Base-by-base conservation (phyloP, 2,797 vertebrate genomes). In the Amphiprion clarkii region DNA sequence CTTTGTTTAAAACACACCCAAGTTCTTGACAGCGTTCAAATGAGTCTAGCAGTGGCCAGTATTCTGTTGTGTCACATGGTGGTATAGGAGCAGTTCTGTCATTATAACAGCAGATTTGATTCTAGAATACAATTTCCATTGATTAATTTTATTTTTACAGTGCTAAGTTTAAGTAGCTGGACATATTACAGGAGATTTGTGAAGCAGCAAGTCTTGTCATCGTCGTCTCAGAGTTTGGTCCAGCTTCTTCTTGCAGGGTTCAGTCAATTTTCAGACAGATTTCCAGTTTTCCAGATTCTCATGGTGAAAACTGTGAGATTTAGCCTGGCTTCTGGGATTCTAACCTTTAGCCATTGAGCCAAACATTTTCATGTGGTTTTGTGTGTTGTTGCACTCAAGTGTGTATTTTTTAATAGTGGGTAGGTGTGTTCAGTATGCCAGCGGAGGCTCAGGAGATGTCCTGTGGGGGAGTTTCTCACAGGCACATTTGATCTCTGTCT, bases 401-500 rank as follows among this genome's bases (percentile, higher is more conserved):
- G 40, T 76, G 53, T 66, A 6, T 67, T 55, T 55, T 56, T 13
- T 21, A 48, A 42, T 54, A 73, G 8, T 29, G 62, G 19, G 49
- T 71, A 1, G 33, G 33, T 23, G 55, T 44, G 46, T 74, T 68
- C 61, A 53, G 59, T 27, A 52, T 65, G n/a, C 67, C 46, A 23
- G 27, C n/a, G 48, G 44, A 79, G 51, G 52, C 82, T 85, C 58
- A 25, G 21, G 40, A 78, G 66, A 39, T 42, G 60, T 73, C 71
- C 67, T 70, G 33, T 84, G 71, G 78, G 81, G 71, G 80, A 74
- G 79, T 85, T 89, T 90, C 86, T 90, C 82, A 81, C 77, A 77
- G 82, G 69, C 79, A 46, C 77, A 82, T 86, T 90, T 92, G 88
- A 93, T 92, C 90, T 82, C 74, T 23, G 68, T 72, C 74, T 86